Conservation (phyloP, 2,797 vertebrate genomes). For the Anniella stebbinsi region DNA sequence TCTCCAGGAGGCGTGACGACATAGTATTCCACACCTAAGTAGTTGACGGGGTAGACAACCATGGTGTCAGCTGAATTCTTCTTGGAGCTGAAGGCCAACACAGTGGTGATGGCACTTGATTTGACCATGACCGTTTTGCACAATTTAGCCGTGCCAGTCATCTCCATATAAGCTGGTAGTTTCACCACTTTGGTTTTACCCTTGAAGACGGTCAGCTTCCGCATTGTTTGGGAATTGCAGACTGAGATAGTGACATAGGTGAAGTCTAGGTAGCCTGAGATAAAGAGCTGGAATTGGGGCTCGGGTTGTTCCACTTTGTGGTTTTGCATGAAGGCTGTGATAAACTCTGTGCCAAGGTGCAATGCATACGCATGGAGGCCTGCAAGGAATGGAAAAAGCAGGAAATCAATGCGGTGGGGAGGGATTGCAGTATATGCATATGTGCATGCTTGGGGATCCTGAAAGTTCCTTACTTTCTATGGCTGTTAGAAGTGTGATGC, state of each 20-base stretch:
- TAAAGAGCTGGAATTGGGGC: slow-evolving; percentile 68
- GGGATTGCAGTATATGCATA: neutral
- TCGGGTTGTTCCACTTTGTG: slow-evolving; percentile 15
- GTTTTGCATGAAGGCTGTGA: slow-evolving; percentile 83
- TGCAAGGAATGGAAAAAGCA: slow-evolving; percentile 30
- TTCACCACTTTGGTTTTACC: slow-evolving; percentile 64
- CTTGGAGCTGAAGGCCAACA: slow-evolving; percentile 78
- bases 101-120: slow-evolving; percentile 67
- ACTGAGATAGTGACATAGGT: slow-evolving; percentile 76
- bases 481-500: neutral
- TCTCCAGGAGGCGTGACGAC: slow-evolving; percentile 75
- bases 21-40: slow-evolving; percentile 82
- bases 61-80: slow-evolving; percentile 75
- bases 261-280: slow-evolving; percentile 68
- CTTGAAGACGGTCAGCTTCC: slow-evolving; percentile 62
- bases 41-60: slow-evolving; percentile 73
- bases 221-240: slow-evolving; percentile 59
- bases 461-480: neutral
- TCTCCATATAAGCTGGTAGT: slow-evolving; percentile 74
- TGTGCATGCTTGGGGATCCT: neutral
- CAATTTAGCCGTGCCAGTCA: slow-evolving; percentile 57
- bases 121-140: slow-evolving; percentile 70
- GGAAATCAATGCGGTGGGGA: neutral
- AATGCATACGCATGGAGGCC: neutral
- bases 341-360: slow-evolving; percentile 78